Evolutionary conservation across 1,140 invertebrate genomes (phyloP), one percentile per base, ranked within the genome.

Genomic region (Cotesia typhae): DNA sequence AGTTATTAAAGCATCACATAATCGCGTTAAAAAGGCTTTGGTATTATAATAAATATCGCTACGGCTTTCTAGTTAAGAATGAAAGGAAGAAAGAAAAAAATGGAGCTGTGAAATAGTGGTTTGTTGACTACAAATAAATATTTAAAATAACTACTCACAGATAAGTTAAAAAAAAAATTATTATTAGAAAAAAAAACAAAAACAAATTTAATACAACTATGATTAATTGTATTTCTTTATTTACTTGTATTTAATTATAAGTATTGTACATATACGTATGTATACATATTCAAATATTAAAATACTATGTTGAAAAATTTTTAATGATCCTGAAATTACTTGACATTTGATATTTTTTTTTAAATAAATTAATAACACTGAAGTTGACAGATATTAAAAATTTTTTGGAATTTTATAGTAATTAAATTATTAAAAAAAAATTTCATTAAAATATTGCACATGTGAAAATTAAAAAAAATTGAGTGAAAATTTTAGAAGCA

Each of bases 101-200:
- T 77, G 76, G 84, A 83, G 84, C 84, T 86, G 83, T 85, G 83
- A 86, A 78, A 84, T 85, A 86, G 84, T 84, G 79, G 84, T 83
- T 84, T 83, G 84, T 81, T 81, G 80, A 84, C 74, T 76, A 83
- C 41, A 64, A 65, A 63, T 61, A 60, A 41, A 70, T 28, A 20
- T 51, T 61, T 70, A 69, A 14, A 47, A 57, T 37, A 67, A 7
- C 10, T 65, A 65, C 59, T 10, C 41, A 64, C 47, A 38, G 35
- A 41, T 38, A n/a, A 28, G 41, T 47, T n/a, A 14, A 64, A 36
- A 52, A 36, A 38, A 38, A 37, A 37, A 64, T 64, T 17, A 52
- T 52, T 28, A 81, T 79, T 80, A 82, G 77, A 83, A 79, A 82
- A 83, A 78, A 79, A 5, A 64, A 53, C 73, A 80, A 70, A 80